These are phyloP conservation scores for Dicrostonyx torquatus DNA, from an alignment of 2,797 vertebrate genomes.

Conservation along the genomic window DNA sequence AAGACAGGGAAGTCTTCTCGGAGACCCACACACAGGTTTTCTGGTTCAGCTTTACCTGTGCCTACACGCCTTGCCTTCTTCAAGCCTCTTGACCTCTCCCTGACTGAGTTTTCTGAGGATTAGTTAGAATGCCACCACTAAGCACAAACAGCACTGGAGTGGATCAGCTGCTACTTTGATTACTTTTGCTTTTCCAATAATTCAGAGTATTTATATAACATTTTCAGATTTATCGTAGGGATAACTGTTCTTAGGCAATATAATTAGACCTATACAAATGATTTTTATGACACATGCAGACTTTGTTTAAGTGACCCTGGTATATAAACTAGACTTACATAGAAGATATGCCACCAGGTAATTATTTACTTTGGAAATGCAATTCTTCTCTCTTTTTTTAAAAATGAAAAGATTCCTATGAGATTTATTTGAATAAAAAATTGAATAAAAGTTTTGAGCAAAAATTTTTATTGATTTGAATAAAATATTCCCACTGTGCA, in stretches of 20 bases:
- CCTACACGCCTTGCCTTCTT: neutral
- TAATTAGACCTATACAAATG: conserved; percentile 20
- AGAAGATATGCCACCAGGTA: neutral
- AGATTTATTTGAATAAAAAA: conserved; percentile 37
- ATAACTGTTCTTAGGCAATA: conserved; percentile 1
- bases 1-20: no score
- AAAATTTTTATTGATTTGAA: conserved; percentile 39
- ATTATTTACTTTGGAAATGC: conserved; percentile 11
- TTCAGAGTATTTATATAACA: neutral
- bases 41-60: neutral
- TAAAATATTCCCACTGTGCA: neutral
- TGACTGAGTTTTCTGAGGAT: neutral
- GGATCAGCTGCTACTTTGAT: neutral
- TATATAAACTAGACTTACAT: conserved; percentile 20
- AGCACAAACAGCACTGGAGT: neutral
- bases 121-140: neutral
- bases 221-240: conserved; percentile 1
- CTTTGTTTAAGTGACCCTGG: neutral
- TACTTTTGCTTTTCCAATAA: neutral
- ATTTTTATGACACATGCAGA: neutral
- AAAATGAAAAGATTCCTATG: conserved; percentile 23
- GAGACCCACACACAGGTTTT: neutral
- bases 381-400: neutral
- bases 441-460: conserved; percentile 49
- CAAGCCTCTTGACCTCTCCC: neutral